phyloP scores from a whole-genome alignment of 2,797 vertebrate genomes.

The Cossypha niveicapilla region DNA sequence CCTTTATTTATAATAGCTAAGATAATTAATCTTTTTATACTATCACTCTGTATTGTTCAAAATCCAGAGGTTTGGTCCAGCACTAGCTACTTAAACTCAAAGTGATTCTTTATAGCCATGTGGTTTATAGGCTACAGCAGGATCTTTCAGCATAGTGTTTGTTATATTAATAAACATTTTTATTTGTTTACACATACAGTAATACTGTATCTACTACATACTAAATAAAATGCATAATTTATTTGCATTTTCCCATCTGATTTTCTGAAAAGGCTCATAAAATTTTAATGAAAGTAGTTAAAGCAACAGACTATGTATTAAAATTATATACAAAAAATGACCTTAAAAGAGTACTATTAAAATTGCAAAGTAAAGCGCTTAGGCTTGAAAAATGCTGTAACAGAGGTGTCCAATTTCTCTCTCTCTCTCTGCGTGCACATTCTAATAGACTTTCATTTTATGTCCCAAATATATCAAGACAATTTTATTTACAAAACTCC shows the following conservation, averaged over 20 bases:
- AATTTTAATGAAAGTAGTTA: conserved; percentile 33
- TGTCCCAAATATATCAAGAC: neutral
- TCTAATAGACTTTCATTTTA: neutral
- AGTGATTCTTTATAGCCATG: neutral
- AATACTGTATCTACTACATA: conserved; percentile 23
- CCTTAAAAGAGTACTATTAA: conserved; percentile 19
- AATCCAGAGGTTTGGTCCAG: neutral
- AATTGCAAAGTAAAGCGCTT: neutral
- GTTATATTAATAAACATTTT: conserved; percentile 33
- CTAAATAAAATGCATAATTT: conserved; percentile 51
- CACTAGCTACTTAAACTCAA: neutral
- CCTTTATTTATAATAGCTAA: neutral
- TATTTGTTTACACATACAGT: conserved; percentile 16
- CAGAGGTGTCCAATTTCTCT: neutral
- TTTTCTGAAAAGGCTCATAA: conserved; percentile 48
- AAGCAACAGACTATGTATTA: neutral
- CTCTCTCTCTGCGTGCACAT: neutral
- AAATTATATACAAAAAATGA: neutral
- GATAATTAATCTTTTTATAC: neutral
- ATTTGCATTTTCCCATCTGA: conserved; percentile 32
- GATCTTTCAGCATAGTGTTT: neutral
- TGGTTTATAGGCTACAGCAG: neutral
- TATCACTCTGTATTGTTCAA: neutral
- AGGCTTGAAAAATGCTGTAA: neutral
- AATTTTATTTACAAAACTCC: neutral